phyloP scores from a whole-genome alignment of 2,888 invertebrate genomes.

The Dromius quadrimaculatus region DNA sequence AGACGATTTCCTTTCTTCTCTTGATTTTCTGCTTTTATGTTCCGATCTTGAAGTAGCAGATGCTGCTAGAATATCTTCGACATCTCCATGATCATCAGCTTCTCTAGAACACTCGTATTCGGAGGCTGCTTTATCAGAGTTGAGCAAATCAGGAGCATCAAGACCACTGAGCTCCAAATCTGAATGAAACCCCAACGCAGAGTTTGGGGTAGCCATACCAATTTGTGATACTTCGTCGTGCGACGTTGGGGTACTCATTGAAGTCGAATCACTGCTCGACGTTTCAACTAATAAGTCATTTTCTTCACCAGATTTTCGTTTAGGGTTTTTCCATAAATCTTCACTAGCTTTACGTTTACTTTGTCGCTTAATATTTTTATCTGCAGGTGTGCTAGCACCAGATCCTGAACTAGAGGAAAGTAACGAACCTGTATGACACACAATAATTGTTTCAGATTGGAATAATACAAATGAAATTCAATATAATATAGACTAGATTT shows the following conservation, averaged over 20 bases:
- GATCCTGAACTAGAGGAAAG: conserved; percentile 57
- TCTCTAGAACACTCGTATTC: conserved; percentile 75
- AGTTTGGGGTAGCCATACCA: conserved; percentile 68
- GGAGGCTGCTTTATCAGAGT: conserved; percentile 65
- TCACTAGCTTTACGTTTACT: conserved; percentile 74
- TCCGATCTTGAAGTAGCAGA: conserved; percentile 58
- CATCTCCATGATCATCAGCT: conserved; percentile 71
- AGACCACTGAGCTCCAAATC: conserved; percentile 75
- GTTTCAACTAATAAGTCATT: conserved; percentile 73
- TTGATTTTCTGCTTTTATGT: conserved; percentile 73
- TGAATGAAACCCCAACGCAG: conserved; percentile 72
- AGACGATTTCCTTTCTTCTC: conserved; percentile 69
- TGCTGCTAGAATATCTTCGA: conserved; percentile 69
- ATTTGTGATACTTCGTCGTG: conserved; percentile 67
- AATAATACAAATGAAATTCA: no score
- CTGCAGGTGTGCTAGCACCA: conserved; percentile 62
- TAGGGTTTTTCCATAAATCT: conserved; percentile 74
- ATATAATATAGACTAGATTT: no score
- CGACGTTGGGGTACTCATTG: conserved; percentile 70
- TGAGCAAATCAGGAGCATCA: conserved; percentile 71
- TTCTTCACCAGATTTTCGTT: conserved; percentile 71
- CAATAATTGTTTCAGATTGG: no score
- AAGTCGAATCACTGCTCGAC: conserved; percentile 74
- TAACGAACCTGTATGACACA: conserved; percentile 64
- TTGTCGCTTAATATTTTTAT: conserved; percentile 68